Evolutionary conservation across 1,140 invertebrate genomes (phyloP).

Genomic region (Chironomus tepperi): DNA sequence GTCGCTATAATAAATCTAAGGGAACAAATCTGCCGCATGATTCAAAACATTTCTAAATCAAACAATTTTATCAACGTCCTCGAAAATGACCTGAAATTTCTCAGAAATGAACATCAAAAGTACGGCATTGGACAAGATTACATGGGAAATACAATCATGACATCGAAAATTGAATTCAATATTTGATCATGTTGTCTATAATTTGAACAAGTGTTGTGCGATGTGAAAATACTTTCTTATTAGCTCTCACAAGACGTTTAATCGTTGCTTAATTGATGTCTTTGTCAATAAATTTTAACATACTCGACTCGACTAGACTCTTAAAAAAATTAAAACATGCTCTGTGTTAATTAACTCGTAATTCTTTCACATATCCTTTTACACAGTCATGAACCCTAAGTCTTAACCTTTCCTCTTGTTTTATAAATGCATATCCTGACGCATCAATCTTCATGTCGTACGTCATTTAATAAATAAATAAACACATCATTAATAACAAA

Average conservation of each 20-base stretch:
- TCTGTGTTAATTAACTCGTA: background rate
- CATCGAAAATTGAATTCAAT: background rate
- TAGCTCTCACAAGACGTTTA: background rate
- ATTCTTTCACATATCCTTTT: background rate
- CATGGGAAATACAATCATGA: too few species aligned
- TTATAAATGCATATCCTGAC: background rate
- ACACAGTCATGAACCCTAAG: background rate
- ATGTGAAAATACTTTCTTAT: background rate
- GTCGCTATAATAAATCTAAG: background rate
- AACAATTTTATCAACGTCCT: background rate
- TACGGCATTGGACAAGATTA: too few species aligned
- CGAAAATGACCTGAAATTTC: slow-evolving; percentile 14
- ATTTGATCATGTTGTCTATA: background rate
- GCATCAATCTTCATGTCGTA: slow-evolving; percentile 6
- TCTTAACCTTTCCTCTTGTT: background rate
- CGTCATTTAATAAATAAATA: slow-evolving; percentile 15
- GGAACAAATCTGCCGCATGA: background rate
- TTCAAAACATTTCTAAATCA: background rate
- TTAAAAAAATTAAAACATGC: background rate
- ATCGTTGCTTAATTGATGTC: slow-evolving; percentile 3
- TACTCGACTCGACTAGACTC: too few species aligned
- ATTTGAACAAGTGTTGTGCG: slow-evolving; percentile 1
- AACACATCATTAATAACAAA: slow-evolving; percentile 14
- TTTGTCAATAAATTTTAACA: slow-evolving; percentile 6
- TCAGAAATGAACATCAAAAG: background rate